phyloP scores from a whole-genome alignment of 2,888 invertebrate species.

The Eustalomyia histrio region DNA sequence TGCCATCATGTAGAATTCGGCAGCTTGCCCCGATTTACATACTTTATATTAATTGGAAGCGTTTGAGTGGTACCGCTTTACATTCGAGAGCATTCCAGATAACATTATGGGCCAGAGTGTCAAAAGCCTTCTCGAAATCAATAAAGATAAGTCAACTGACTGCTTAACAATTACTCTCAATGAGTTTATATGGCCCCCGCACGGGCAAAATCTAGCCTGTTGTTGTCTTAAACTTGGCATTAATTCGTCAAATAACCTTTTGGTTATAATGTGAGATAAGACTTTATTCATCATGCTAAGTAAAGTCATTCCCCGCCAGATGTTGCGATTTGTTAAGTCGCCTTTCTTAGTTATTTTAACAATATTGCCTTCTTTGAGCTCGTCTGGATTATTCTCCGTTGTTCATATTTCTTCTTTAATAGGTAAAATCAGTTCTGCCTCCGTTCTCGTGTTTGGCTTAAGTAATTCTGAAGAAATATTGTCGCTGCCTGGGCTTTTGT shows the following conservation, averaged over 20 bases:
- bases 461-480: neutral
- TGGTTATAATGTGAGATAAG: neutral
- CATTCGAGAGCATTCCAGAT: too few species aligned
- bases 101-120: too few species aligned
- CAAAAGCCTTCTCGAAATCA: too few species aligned
- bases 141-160: too few species aligned
- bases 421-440: neutral
- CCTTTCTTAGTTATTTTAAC: slow-evolving; percentile 8
- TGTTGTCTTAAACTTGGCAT: neutral
- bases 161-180: neutral
- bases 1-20: too few species aligned
- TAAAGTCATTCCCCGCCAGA: neutral
- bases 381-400: neutral
- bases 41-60: too few species aligned
- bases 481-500: neutral
- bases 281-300: neutral
- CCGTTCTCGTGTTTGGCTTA: neutral
- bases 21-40: too few species aligned
- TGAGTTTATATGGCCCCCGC: neutral
- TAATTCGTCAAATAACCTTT: neutral
- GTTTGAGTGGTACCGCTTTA: too few species aligned
- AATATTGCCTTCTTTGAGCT: neutral
- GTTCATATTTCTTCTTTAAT: neutral
- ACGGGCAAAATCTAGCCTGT: neutral
- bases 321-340: slow-evolving; percentile 1